A percentile compares a stretch with the other conserved stretches of the same genome.
Evolutionary conservation across 2,113 vertebrate species (phyloP).

Genomic region (Perccottus glenii): DNA sequence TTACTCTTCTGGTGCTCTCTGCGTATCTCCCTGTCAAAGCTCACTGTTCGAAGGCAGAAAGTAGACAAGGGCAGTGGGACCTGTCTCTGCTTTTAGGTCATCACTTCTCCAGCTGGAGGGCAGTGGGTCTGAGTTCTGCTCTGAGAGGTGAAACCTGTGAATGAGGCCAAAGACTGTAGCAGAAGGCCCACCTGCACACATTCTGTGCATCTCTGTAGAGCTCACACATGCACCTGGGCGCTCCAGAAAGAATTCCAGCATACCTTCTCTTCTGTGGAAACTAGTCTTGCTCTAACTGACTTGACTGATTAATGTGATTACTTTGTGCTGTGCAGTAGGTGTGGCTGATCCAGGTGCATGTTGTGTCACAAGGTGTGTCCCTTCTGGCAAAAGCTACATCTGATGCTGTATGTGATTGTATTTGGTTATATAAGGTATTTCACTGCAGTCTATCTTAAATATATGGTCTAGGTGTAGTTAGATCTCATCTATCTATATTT

Average conservation of each 20-base stretch:
- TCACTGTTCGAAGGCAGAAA: conserved; percentile 21
- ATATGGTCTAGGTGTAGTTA: conserved; percentile 20
- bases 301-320: conserved; percentile 72
- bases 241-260: conserved; percentile 54
- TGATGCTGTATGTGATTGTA: conserved; percentile 38
- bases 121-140: conserved; percentile 45
- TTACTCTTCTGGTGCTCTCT: conserved; percentile 9
- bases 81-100: conserved; percentile 56
- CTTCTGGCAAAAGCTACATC: conserved; percentile 35
- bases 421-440: conserved; percentile 27
- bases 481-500: conserved; percentile 11
- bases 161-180: conserved; percentile 52
- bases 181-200: conserved; percentile 58
- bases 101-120: conserved; percentile 71
- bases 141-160: conserved; percentile 57
- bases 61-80: conserved; percentile 63
- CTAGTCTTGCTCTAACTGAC: conserved; percentile 32
- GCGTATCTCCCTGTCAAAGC: conserved; percentile 17
- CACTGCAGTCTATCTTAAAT: conserved; percentile 38
- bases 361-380: conserved; percentile 38
- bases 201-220: conserved; percentile 31
- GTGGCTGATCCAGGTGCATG: conserved; percentile 66
- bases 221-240: conserved; percentile 45
- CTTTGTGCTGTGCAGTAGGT: conserved; percentile 59
- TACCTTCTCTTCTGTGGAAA: conserved; percentile 54